These are phyloP conservation scores for Apodemia duryi DNA, from an alignment of 2,888 invertebrate genomes.

Conservation along the genomic window DNA sequence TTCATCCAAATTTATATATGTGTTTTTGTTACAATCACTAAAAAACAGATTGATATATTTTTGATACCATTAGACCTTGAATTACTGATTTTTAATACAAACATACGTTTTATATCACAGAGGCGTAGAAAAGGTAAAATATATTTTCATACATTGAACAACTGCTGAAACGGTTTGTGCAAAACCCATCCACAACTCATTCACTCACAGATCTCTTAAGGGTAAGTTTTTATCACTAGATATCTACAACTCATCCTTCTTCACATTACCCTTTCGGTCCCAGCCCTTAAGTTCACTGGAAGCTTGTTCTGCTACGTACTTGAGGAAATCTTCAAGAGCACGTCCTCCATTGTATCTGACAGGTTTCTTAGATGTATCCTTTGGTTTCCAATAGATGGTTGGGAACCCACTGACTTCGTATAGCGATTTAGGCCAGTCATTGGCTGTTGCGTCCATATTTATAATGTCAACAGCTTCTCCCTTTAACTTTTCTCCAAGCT, in stretches of 20 bases:
- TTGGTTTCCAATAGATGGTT: conserved; percentile 97
- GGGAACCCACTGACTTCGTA: conserved; percentile 98
- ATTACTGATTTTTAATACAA: too few species aligned
- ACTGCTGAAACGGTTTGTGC: conserved; percentile 23
- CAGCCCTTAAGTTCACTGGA: conserved; percentile 92
- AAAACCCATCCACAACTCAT: conserved; percentile 37
- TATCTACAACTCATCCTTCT: conserved; percentile 72
- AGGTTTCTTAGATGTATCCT: conserved; percentile 87
- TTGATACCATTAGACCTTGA: too few species aligned
- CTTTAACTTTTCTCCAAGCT: conserved; percentile 91
- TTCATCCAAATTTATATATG: too few species aligned
- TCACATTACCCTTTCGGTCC: conserved; percentile 88
- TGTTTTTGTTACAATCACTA: too few species aligned
- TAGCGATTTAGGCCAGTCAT: conserved; percentile 92
- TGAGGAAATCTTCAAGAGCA: conserved; percentile 94
- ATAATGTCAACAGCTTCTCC: conserved; percentile 94
- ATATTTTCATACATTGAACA: conserved; percentile 6
- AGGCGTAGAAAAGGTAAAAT: conserved; percentile 7
- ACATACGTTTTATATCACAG: neutral
- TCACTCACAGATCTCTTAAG: conserved; percentile 68
- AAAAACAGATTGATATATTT: too few species aligned
- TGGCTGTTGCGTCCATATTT: conserved; percentile 99
- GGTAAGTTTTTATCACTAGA: conserved; percentile 50
- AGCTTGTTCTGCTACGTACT: conserved; percentile 95
- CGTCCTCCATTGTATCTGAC: conserved; percentile 95